A percentile compares a stretch with the other conserved stretches of the same genome.
Evolutionary conservation across 1,140 invertebrate genomes (phyloP).

Genomic region (Neotoxoptera formosana): DNA sequence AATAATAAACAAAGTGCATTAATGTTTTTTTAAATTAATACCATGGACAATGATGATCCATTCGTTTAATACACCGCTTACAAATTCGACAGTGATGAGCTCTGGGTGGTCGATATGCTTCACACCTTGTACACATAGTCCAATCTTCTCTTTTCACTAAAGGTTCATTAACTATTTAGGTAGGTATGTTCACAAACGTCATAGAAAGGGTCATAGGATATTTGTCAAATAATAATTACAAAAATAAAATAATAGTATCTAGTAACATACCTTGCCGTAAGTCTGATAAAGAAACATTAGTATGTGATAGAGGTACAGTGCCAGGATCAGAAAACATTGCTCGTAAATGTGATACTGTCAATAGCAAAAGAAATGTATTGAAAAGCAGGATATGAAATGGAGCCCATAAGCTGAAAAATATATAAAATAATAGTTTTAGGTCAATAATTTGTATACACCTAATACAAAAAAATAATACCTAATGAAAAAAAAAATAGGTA

Average conservation of each 20-base stretch:
- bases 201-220: background rate
- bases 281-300: slow-evolving; percentile 87
- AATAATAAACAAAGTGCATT: background rate
- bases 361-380: slow-evolving; percentile 80
- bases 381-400: slow-evolving; percentile 82
- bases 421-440: background rate
- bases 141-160: slow-evolving; percentile 74
- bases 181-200: background rate
- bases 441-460: background rate
- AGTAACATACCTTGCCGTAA: slow-evolving; percentile 68
- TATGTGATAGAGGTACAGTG: slow-evolving; percentile 82
- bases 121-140: slow-evolving; percentile 85
- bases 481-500: no score
- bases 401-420: slow-evolving; percentile 80
- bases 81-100: slow-evolving; percentile 92
- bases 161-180: slow-evolving; percentile 55
- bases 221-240: slow-evolving; percentile 36
- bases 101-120: slow-evolving; percentile 82
- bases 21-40: slow-evolving; percentile 62
- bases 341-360: slow-evolving; percentile 80
- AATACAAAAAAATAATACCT: background rate
- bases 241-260: background rate
- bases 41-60: slow-evolving; percentile 94
- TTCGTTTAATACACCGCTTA: slow-evolving; percentile 82
- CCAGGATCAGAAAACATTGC: slow-evolving; percentile 91